Evolutionary conservation across 2,888 invertebrate species (phyloP).

Genomic region (Tinea trinotella): DNA sequence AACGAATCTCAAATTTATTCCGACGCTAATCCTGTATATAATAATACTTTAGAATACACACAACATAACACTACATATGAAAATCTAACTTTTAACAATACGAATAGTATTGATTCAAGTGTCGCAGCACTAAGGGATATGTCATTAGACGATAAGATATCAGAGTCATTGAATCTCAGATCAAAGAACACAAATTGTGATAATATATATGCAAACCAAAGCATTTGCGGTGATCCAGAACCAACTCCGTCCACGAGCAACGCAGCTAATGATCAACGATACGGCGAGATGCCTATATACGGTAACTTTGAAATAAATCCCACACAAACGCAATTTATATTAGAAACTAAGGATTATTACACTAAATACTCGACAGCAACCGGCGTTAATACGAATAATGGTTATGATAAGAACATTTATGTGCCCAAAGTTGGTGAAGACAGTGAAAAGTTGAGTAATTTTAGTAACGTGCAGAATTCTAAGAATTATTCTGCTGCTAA

Average conservation of each 20-base stretch:
- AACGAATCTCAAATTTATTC: slow-evolving; percentile 49
- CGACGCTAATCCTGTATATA: slow-evolving; percentile 16
- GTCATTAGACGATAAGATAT: slow-evolving; percentile 63
- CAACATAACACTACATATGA: neutral
- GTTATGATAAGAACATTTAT: slow-evolving; percentile 62
- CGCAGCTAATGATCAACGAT: slow-evolving; percentile 27
- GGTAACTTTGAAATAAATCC: slow-evolving; percentile 48
- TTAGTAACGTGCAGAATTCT: slow-evolving; percentile 52
- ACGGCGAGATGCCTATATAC: slow-evolving; percentile 50
- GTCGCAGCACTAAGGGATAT: slow-evolving; percentile 39
- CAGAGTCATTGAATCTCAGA: slow-evolving; percentile 62
- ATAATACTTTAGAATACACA: slow-evolving; percentile 6
- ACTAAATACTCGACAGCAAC: slow-evolving; percentile 51
- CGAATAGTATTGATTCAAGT: slow-evolving; percentile 26
- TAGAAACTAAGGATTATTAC: slow-evolving; percentile 61
- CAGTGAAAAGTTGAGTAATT: slow-evolving; percentile 49
- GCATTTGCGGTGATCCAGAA: slow-evolving; percentile 27
- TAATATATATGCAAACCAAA: slow-evolving; percentile 43
- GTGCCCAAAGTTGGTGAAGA: slow-evolving; percentile 52
- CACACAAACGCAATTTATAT: slow-evolving; percentile 46
- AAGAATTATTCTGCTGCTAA: slow-evolving; percentile 60
- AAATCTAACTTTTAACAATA: slow-evolving; percentile 33
- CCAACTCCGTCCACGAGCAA: slow-evolving; percentile 32
- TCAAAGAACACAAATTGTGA: slow-evolving; percentile 52
- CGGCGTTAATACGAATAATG: slow-evolving; percentile 34